A percentile compares a stretch with the other conserved stretches of the same genome.
Conservation (phyloP, 2,113 vertebrate genomes). For the Gobius niger region DNA sequence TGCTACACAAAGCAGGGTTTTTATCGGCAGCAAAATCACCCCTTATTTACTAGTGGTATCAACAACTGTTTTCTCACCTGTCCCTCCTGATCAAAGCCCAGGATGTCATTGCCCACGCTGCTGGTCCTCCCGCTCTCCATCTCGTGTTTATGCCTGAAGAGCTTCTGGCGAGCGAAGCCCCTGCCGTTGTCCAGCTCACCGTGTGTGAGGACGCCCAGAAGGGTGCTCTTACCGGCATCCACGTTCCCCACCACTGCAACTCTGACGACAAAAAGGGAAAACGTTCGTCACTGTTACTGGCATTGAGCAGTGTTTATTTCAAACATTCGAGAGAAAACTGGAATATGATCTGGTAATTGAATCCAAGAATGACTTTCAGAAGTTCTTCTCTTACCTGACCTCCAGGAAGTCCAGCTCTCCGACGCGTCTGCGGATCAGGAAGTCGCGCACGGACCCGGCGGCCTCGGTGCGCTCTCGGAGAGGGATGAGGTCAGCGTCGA, state of each 20-base stretch:
- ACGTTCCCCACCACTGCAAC: conserved; percentile 98
- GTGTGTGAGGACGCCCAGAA: conserved; percentile 93
- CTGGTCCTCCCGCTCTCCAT: conserved; percentile 97
- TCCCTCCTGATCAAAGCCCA: conserved; percentile 95
- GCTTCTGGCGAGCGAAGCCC: conserved; percentile 96
- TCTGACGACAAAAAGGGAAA: conserved; percentile 63
- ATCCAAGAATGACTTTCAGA: too few relatives aligned
- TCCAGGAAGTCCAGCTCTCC: conserved; percentile 98
- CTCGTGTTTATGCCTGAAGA: conserved; percentile 98
- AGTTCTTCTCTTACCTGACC: conserved; percentile 79
- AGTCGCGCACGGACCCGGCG: conserved; percentile 90
- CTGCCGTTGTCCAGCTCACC: conserved; percentile 96
- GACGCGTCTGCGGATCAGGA: conserved; percentile 91
- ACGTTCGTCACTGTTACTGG: background rate
- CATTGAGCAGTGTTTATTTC: too few relatives aligned
- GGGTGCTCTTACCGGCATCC: conserved; percentile 94
- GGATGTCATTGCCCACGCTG: conserved; percentile 97
- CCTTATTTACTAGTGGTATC: too few relatives aligned
- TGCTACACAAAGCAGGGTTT: too few relatives aligned
- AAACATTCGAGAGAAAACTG: too few relatives aligned
- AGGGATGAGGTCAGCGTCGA: conserved; percentile 90
- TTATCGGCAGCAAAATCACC: too few relatives aligned
- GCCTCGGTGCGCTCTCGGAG: conserved; percentile 89
- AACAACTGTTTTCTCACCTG: conserved; percentile 62
- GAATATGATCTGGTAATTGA: too few relatives aligned